These are phyloP conservation scores for Harpagifer antarcticus DNA, from an alignment of 2,797 vertebrate genomes.

Conservation along the genomic window DNA sequence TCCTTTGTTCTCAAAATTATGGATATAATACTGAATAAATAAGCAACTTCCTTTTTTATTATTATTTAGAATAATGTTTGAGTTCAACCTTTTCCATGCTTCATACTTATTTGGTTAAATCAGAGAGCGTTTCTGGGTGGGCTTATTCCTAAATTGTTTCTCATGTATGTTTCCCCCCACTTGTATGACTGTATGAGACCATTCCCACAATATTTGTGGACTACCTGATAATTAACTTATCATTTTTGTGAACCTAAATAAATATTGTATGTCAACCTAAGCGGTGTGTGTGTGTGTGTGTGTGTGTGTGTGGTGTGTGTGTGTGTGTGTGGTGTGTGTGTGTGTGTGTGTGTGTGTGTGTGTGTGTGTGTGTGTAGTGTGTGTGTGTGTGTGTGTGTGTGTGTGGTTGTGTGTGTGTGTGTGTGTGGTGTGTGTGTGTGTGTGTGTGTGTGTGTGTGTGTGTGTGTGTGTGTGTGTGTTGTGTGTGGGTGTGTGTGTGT, in stretches of 20 bases:
- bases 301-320: conserved; percentile 1
- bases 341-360: no score
- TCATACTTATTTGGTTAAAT: conserved; percentile 84
- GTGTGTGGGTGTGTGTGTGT: background rate
- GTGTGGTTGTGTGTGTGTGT: no score
- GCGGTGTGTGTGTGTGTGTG: background rate
- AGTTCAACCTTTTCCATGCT: conserved; percentile 74
- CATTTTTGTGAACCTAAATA: conserved; percentile 93
- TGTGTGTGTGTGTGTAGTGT: background rate
- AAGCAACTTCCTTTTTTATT: conserved; percentile 59
- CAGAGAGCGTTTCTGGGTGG: conserved; percentile 81
- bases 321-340: no score
- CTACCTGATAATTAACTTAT: conserved; percentile 94
- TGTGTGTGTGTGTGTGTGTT: conserved; percentile 6
- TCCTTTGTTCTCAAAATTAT: conserved; percentile 55
- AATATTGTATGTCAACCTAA: conserved; percentile 90
- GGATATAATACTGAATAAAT: conserved; percentile 63
- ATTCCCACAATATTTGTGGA: conserved; percentile 94
- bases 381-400: background rate
- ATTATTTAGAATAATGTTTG: conserved; percentile 72
- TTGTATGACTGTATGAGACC: conserved; percentile 89
- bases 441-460: no score
- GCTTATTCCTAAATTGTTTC: conserved; percentile 85
- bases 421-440: no score
- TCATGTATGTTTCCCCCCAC: conserved; percentile 83